Conservation (phyloP, 1,140 invertebrate genomes). For the Dinoponera quadriceps region DNA sequence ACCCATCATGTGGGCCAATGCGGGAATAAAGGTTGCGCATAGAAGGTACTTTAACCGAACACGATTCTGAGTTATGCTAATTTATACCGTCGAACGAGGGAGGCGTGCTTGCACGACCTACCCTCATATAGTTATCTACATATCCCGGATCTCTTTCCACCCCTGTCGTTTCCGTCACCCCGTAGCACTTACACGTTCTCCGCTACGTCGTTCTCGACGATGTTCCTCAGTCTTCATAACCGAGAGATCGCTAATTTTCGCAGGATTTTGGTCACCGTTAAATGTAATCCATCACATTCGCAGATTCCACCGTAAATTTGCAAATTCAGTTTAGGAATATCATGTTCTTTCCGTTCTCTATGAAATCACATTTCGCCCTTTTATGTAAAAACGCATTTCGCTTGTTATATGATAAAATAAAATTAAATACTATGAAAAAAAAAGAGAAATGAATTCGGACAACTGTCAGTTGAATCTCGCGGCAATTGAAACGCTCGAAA, state of each 20-base stretch:
- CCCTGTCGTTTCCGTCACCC: slow-evolving; percentile 40
- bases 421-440: background rate
- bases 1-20: slow-evolving; percentile 33
- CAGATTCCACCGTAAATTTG: background rate
- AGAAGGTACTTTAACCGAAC: slow-evolving; percentile 55
- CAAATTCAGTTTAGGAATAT: background rate
- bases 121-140: slow-evolving; percentile 42
- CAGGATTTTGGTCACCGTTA: background rate
- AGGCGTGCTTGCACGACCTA: slow-evolving; percentile 65
- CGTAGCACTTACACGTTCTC: slow-evolving; percentile 49
- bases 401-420: background rate
- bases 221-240: slow-evolving; percentile 14
- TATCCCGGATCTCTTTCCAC: slow-evolving; percentile 46
- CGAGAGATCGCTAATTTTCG: slow-evolving; percentile 18
- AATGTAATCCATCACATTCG: slow-evolving; percentile 8
- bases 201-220: slow-evolving; percentile 43
- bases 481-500: too few relatives aligned
- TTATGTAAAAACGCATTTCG: background rate
- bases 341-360: background rate
- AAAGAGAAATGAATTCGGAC: too few relatives aligned
- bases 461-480: too few relatives aligned
- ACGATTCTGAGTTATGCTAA: slow-evolving; percentile 75
- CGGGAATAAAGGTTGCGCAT: slow-evolving; percentile 45
- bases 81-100: slow-evolving; percentile 74
- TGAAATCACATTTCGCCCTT: background rate